phyloP scores from a whole-genome alignment of 2,797 vertebrate species.

The Enteromius anoplus region DNA sequence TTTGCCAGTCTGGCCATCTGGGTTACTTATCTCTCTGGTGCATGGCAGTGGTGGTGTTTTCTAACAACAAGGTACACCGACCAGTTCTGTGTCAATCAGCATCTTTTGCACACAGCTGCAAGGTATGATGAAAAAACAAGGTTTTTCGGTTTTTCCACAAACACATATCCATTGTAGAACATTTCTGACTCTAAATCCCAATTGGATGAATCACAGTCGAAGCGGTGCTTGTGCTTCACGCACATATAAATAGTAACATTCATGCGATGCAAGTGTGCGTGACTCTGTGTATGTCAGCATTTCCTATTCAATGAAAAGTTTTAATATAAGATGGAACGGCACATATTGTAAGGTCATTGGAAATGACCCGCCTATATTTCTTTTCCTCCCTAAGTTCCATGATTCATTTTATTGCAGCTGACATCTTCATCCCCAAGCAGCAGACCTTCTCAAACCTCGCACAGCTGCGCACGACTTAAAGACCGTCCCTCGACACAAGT shows the following conservation, averaged over 20 bases:
- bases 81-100: neutral
- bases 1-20: slow-evolving; percentile 16
- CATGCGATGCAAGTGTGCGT: neutral
- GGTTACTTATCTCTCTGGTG: slow-evolving; percentile 28
- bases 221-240: neutral
- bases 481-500: slow-evolving; percentile 16
- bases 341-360: slow-evolving; percentile 28
- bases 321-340: slow-evolving; percentile 22
- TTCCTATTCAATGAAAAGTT: slow-evolving; percentile 22
- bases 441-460: slow-evolving; percentile 32
- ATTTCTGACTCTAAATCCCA: neutral
- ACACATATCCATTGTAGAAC: neutral
- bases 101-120: neutral
- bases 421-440: slow-evolving; percentile 45
- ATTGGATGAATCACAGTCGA: neutral
- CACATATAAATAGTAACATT: slow-evolving; percentile 10
- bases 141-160: neutral
- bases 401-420: slow-evolving; percentile 50
- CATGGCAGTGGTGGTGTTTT: slow-evolving; percentile 16
- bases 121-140: neutral
- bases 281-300: neutral
- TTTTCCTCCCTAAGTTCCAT: slow-evolving; percentile 40
- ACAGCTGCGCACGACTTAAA: slow-evolving; percentile 43
- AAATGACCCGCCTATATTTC: slow-evolving; percentile 31
- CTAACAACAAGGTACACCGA: neutral